Conservation (phyloP, 2,888 invertebrate species). For the Napeogenes sylphis region DNA sequence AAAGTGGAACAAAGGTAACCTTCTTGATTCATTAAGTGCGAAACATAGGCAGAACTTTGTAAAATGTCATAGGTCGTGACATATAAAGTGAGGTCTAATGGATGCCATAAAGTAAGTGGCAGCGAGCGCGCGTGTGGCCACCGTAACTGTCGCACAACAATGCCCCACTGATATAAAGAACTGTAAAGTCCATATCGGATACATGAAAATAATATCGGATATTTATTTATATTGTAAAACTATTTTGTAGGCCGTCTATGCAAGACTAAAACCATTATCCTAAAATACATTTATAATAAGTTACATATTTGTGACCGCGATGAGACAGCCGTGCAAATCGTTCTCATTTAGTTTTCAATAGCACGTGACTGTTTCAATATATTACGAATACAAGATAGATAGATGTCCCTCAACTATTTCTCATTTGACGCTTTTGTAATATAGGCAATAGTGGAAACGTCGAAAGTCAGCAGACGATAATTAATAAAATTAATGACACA, state of each 20-base stretch:
- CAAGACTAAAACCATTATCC: neutral
- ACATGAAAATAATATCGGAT: slow-evolving; percentile 10
- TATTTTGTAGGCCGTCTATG: slow-evolving; percentile 12
- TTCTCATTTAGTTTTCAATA: slow-evolving; percentile 27
- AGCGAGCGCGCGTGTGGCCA: slow-evolving; percentile 70
- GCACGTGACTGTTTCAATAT: slow-evolving; percentile 20
- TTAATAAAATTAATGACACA: slow-evolving; percentile 57
- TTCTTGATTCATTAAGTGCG: slow-evolving; percentile 7
- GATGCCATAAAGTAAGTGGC: slow-evolving; percentile 51
- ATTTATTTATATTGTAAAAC: slow-evolving; percentile 18
- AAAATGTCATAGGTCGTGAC: slow-evolving; percentile 40
- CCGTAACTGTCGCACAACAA: slow-evolving; percentile 69
- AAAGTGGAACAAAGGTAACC: slow-evolving; percentile 6
- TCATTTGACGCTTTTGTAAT: slow-evolving; percentile 30
- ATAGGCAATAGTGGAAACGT: slow-evolving; percentile 36
- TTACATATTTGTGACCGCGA: slow-evolving; percentile 10
- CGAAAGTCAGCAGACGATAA: slow-evolving; percentile 48
- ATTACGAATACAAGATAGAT: slow-evolving; percentile 27
- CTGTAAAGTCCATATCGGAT: slow-evolving; percentile 38
- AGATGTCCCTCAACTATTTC: slow-evolving; percentile 30
- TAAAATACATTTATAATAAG: slow-evolving; percentile 6
- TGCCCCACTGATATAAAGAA: slow-evolving; percentile 74
- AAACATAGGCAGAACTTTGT: slow-evolving; percentile 5
- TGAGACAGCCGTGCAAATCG: slow-evolving; percentile 27
- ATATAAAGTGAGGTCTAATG: slow-evolving; percentile 47